These are phyloP conservation scores for Drosophila meridionalis DNA, from an alignment of 2,888 invertebrate species.

Conservation along the genomic window DNA sequence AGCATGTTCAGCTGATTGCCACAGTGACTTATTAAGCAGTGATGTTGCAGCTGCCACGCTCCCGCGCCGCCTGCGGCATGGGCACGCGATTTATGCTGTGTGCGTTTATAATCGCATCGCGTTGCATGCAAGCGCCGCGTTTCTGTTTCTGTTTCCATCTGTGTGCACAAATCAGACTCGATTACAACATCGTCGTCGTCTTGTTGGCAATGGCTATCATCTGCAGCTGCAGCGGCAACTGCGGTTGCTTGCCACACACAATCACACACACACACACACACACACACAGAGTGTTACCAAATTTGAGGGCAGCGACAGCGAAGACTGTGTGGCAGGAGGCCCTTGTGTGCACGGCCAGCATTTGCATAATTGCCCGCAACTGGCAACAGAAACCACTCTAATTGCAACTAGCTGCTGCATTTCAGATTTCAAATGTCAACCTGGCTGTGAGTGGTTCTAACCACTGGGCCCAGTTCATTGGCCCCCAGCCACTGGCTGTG, in stretches of 20 bases:
- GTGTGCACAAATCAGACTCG: slow-evolving; percentile 38
- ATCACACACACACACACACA: slow-evolving; percentile 5
- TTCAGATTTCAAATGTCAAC: slow-evolving; percentile 56
- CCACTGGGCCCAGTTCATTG: slow-evolving; percentile 42
- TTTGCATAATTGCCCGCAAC: slow-evolving; percentile 52
- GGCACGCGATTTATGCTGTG: slow-evolving; percentile 42
- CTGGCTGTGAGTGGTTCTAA: slow-evolving; percentile 39
- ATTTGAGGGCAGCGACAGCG: slow-evolving; percentile 35
- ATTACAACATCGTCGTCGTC: slow-evolving; percentile 49
- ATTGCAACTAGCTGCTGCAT: slow-evolving; percentile 47
- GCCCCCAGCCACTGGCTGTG: slow-evolving; percentile 12
- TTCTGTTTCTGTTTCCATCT: slow-evolving; percentile 27
- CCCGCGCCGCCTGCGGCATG: slow-evolving; percentile 3
- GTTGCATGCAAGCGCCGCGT: slow-evolving; percentile 47
- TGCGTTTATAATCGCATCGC: slow-evolving; percentile 8
- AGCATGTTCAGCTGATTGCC: slow-evolving; percentile 26
- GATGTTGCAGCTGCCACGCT: slow-evolving; percentile 26
- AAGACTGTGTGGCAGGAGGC: slow-evolving; percentile 19
- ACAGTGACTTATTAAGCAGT: slow-evolving; percentile 24
- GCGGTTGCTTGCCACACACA: slow-evolving; percentile 22
- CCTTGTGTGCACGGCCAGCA: slow-evolving; percentile 21
- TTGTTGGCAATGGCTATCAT: slow-evolving; percentile 39
- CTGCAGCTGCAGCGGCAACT: slow-evolving; percentile 18
- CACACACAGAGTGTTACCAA: slow-evolving; percentile 35
- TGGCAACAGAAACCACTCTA: slow-evolving; percentile 33